Conservation (phyloP, 2,113 vertebrate species). For the Turdus rufiventris region DNA sequence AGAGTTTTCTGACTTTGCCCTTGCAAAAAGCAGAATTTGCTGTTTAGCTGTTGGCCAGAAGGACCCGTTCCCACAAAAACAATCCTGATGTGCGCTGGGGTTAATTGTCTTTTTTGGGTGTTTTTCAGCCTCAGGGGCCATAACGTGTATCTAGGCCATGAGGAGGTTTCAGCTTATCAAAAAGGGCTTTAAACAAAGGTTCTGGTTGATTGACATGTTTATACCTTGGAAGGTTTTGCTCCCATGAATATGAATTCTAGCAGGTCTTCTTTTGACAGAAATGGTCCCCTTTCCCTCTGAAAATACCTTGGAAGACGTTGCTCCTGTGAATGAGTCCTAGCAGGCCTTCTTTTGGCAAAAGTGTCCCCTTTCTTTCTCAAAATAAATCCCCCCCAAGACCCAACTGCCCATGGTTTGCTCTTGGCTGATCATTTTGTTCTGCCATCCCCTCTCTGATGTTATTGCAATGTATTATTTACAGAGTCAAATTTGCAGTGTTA, state of each 20-base stretch:
- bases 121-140: not conserved
- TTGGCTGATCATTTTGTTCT: not conserved
- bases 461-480: accelerated
- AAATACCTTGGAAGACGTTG: not conserved
- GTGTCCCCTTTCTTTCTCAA: not conserved
- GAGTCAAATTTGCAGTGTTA: not conserved
- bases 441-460: not conserved
- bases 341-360: not conserved
- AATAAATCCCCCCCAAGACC: not conserved
- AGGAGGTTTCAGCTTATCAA: not conserved
- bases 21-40: not conserved
- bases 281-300: not conserved
- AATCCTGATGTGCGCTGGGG: accelerated
- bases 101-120: not conserved
- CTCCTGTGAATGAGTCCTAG: not conserved
- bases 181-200: not conserved
- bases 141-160: not conserved
- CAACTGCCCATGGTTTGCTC: not conserved
- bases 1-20: slow-evolving; percentile 1
- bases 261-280: not conserved
- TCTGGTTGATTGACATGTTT: not conserved
- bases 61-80: not conserved
- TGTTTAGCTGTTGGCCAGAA: not conserved
- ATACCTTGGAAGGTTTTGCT: not conserved
- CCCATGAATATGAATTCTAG: not conserved